phyloP scores from a whole-genome alignment of 1,140 invertebrate species.

The Macrotrachela quadricornifera region DNA sequence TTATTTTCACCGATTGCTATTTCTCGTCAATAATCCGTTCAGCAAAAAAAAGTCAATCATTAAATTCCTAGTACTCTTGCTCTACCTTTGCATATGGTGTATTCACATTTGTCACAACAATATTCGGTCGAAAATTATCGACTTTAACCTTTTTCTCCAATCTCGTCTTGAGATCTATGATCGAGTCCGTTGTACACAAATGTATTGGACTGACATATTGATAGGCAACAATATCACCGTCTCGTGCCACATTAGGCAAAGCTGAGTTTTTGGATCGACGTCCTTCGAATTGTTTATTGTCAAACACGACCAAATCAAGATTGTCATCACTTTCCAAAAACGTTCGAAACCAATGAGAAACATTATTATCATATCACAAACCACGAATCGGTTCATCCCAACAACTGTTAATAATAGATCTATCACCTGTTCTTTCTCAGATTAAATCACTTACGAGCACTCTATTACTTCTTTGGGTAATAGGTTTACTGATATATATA shows the following conservation, averaged over 20 bases:
- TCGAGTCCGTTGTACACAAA: not conserved
- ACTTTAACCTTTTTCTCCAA: slow-evolving; percentile 1
- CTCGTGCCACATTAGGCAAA: not conserved
- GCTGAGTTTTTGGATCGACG: not conserved
- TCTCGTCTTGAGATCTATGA: not conserved
- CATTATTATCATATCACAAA: not conserved
- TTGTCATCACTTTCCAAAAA: not conserved
- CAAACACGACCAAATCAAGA: slow-evolving; percentile 1
- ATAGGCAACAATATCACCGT: not conserved
- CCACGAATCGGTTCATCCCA: slow-evolving; percentile 1
- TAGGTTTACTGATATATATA: no score
- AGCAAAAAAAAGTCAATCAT: not conserved
- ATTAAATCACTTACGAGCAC: no score
- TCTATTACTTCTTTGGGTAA: no score
- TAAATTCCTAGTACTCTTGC: not conserved
- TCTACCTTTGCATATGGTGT: not conserved
- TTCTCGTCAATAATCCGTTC: slow-evolving; percentile 14
- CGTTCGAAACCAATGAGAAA: not conserved
- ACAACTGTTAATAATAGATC: not conserved
- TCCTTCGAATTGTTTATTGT: not conserved
- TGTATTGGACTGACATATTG: slow-evolving; percentile 2
- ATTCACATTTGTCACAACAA: not conserved
- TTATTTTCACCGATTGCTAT: slow-evolving; percentile 14
- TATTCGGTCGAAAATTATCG: slow-evolving; percentile 5
- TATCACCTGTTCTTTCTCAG: no score